Evolutionary conservation across 2,888 invertebrate genomes (phyloP).

Genomic region (Ashinkailepas kermadecensis): DNA sequence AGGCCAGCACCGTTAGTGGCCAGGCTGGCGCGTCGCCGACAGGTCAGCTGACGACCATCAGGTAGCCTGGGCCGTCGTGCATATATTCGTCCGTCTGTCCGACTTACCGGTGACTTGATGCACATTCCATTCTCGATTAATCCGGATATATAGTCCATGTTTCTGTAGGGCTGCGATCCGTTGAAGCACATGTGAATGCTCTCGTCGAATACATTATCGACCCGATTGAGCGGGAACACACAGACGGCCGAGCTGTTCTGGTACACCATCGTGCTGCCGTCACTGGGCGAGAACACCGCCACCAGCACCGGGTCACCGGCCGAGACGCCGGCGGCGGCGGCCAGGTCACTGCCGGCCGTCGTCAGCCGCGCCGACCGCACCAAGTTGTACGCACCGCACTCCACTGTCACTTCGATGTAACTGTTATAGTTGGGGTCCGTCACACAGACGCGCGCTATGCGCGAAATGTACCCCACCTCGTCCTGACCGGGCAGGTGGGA

Average conservation of each 20-base stretch:
- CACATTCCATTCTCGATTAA: conserved; percentile 86
- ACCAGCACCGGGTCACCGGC: conserved; percentile 73
- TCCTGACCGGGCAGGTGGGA: conserved; percentile 81
- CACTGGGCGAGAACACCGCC: conserved; percentile 78
- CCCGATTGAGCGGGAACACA: conserved; percentile 80
- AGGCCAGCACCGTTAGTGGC: background rate
- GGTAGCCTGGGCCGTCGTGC: too few relatives aligned
- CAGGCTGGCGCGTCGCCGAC: too few relatives aligned
- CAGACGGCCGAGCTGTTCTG: conserved; percentile 80
- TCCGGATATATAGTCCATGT: conserved; percentile 84
- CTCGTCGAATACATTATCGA: conserved; percentile 86
- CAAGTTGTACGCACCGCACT: conserved; percentile 82
- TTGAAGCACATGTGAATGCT: conserved; percentile 97
- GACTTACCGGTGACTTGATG: conserved; percentile 66
- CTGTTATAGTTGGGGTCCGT: conserved; percentile 92
- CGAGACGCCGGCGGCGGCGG: conserved; percentile 66
- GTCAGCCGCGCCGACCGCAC: conserved; percentile 88
- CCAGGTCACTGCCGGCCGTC: conserved; percentile 71
- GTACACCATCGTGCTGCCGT: conserved; percentile 76
- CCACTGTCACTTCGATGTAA: conserved; percentile 90
- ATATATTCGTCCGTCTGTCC: background rate
- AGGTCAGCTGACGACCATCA: too few relatives aligned
- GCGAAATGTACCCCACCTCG: conserved; percentile 79
- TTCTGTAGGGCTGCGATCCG: conserved; percentile 84
- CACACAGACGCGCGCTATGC: conserved; percentile 86